Evolutionary conservation across 53 echinoderm and acorn worm genomes (phyloP).

Genomic region (Mesocentrotus franciscanus): DNA sequence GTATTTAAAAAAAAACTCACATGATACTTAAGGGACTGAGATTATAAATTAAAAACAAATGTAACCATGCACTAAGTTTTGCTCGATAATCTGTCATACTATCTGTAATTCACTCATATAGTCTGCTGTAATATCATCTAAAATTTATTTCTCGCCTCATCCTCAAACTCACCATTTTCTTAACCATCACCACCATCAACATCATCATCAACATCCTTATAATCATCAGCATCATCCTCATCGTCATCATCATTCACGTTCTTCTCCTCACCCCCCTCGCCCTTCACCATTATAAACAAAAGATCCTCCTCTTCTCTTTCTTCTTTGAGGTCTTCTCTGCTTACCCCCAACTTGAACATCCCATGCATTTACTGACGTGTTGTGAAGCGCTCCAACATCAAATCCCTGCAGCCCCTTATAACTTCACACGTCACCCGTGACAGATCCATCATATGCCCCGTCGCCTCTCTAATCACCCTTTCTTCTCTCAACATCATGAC

Average conservation of each 20-base stretch:
- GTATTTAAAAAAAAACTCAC: too few species aligned
- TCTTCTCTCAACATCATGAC: not conserved
- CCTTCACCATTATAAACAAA: not conserved
- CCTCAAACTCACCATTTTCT: not conserved
- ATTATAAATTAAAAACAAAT: too few species aligned
- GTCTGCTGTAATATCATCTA: not conserved
- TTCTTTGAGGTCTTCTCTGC: not conserved
- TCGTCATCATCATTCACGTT: too few species aligned
- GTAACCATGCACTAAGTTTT: too few species aligned
- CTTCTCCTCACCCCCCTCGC: not conserved
- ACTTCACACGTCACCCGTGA: slow-evolving; percentile 54
- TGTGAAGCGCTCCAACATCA: not conserved
- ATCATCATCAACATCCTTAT: not conserved
- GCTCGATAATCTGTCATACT: not conserved
- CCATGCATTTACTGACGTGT: not conserved
- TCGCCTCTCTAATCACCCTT: slow-evolving; percentile 49
- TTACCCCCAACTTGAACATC: not conserved
- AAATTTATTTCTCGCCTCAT: not conserved
- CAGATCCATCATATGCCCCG: slow-evolving; percentile 58
- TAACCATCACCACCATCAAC: not conserved
- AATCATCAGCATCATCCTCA: too few species aligned
- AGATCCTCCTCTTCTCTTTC: not conserved
- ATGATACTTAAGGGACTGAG: too few species aligned
- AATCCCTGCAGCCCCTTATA: not conserved
- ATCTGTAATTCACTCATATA: not conserved